Base-by-base conservation (phyloP, 1,140 invertebrate species). In the Colletes latitarsis region DNA sequence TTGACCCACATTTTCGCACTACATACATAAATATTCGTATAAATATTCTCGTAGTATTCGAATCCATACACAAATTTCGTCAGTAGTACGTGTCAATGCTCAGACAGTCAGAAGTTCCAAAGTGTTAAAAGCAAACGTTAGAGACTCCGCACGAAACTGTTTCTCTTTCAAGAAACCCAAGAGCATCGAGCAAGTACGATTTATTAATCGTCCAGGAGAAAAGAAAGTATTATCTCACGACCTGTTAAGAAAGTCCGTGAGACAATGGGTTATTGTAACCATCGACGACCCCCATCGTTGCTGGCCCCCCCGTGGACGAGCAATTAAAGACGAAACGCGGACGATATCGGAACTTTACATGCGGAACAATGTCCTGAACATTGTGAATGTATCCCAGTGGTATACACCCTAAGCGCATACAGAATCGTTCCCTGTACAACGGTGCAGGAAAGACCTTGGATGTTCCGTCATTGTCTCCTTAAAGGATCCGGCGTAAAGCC, bases 391-490 rank as follows among this genome's bases (percentile, higher is more conserved):
- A 72, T 85, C 83, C 83, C 83, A 49, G 14, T 52, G 83, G 83
- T 85, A 79, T 63, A 67, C 64, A 60, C 30, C 52, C 76, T 10
- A 74, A 84, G 62, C 75, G 63, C 53, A 69, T 57, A 55, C 15
- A 46, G 60, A 55, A 73, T 85, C 73, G 70, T 71, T 63, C 55
- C 66, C 63, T 43, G 72, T 69, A 49, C 49, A 73, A 57, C 55
- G 4, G 21, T 14, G 19, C 46, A 60, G 58, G 80, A 77, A 70
- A 64, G 80, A 58, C 30, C n/a, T 19, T 15, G 57, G 72, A 74
- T 74, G 71, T n/a, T 21, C 62, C 78, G 85, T 87, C 82, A 87
- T 87, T 87, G 85, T 87, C 84, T 52, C 85, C 82, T 86, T 86
- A 86, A 86, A 77, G 84, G 76, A 74, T 70, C 58, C 62, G 66